A percentile compares a stretch with the other conserved stretches of the same genome.
These are phyloP conservation scores for Polia nebulosa DNA, from an alignment of 2,888 invertebrate species.

Conservation along the genomic window DNA sequence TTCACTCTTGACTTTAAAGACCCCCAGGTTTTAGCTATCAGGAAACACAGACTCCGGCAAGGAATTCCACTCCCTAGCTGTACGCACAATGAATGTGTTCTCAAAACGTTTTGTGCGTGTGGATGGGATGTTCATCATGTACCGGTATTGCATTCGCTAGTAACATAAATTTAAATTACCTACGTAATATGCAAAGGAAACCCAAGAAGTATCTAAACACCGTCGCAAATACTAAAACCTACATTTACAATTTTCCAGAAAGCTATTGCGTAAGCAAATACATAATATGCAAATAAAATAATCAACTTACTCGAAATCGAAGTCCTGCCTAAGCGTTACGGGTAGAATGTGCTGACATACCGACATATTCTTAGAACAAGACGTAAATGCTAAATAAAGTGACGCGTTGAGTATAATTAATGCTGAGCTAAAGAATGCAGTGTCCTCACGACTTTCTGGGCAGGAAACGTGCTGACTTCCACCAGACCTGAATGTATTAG, in stretches of 20 bases:
- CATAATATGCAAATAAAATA: slow-evolving; percentile 39
- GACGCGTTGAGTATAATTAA: slow-evolving; percentile 61
- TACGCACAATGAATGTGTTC: too few relatives aligned
- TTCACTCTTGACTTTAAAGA: too few relatives aligned
- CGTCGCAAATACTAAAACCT: slow-evolving; percentile 15
- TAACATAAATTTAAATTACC: not conserved
- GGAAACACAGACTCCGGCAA: too few relatives aligned
- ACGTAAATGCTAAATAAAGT: slow-evolving; percentile 58
- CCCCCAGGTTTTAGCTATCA: too few relatives aligned
- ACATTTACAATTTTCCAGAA: slow-evolving; percentile 26
- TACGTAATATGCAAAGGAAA: not conserved
- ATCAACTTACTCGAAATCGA: slow-evolving; percentile 49
- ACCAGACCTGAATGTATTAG: slow-evolving; percentile 46
- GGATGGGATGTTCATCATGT: too few relatives aligned
- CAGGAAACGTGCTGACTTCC: slow-evolving; percentile 52
- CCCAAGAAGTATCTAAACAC: slow-evolving; percentile 5
- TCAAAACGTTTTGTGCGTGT: too few relatives aligned
- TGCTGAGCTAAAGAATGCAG: slow-evolving; percentile 54
- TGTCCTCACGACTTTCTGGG: slow-evolving; percentile 58
- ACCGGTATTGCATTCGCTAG: not conserved
- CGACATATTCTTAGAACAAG: slow-evolving; percentile 53
- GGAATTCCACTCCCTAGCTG: too few relatives aligned
- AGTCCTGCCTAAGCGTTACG: slow-evolving; percentile 27
- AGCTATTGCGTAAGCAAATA: slow-evolving; percentile 24
- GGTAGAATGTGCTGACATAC: slow-evolving; percentile 43